Conservation (phyloP, 1,140 invertebrate species). For the Carposina sasakii region DNA sequence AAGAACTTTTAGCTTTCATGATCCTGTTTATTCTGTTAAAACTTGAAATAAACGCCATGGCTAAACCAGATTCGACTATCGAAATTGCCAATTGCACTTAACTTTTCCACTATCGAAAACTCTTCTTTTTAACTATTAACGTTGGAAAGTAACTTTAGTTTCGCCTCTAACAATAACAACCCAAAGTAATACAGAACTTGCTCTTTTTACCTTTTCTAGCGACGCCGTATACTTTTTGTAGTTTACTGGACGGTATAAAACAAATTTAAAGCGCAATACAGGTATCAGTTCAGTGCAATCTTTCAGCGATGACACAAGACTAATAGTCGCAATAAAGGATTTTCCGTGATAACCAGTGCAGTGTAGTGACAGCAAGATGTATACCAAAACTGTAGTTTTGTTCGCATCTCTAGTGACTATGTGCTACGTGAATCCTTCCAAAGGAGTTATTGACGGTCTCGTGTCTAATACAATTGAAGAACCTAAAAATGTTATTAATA, state of each 20-base stretch:
- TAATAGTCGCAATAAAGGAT: too few relatives aligned
- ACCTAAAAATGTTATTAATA: slow-evolving; percentile 31
- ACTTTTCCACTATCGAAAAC: too few relatives aligned
- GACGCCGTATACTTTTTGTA: slow-evolving; percentile 42
- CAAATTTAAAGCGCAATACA: slow-evolving; percentile 29
- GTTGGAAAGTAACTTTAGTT: slow-evolving; percentile 44
- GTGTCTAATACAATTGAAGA: slow-evolving; percentile 25
- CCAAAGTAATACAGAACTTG: slow-evolving; percentile 23
- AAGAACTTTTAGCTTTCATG: too few relatives aligned
- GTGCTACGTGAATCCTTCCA: slow-evolving; percentile 22
- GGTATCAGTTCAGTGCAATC: slow-evolving; percentile 39
- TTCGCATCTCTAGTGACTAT: slow-evolving; percentile 27
- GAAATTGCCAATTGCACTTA: too few relatives aligned
- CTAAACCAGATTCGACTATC: too few relatives aligned
- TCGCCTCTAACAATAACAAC: slow-evolving; percentile 39
- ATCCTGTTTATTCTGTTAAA: too few relatives aligned
- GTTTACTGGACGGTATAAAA: slow-evolving; percentile 48
- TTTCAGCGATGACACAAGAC: too few relatives aligned
- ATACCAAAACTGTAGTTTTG: slow-evolving; percentile 32
- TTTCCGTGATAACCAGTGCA: too few relatives aligned
- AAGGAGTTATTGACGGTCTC: slow-evolving; percentile 25
- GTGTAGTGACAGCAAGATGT: slow-evolving; percentile 52
- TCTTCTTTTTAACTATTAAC: too few relatives aligned
- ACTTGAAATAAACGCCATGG: too few relatives aligned
- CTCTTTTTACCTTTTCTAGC: slow-evolving; percentile 43